phyloP scores from a whole-genome alignment of 2,113 vertebrate species.

The Ivindomyrus marchei region DNA sequence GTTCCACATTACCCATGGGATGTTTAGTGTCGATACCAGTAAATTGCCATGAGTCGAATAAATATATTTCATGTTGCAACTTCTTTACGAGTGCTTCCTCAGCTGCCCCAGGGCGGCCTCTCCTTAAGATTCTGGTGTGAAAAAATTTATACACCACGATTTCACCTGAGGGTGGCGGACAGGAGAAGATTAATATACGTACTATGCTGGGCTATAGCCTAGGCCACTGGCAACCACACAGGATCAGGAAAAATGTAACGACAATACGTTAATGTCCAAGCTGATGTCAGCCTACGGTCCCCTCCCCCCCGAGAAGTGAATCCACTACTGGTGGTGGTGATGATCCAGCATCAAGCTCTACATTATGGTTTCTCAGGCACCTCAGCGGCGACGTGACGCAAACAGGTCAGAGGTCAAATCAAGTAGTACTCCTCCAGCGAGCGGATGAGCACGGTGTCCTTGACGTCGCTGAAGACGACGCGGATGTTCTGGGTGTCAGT shows the following conservation, averaged over 20 bases:
- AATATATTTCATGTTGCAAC: background rate
- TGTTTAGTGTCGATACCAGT: background rate
- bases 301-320: background rate
- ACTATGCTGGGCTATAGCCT: background rate
- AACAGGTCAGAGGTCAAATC: slow-evolving; percentile 44
- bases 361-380: slow-evolving; percentile 47
- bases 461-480: slow-evolving; percentile 72
- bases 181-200: background rate
- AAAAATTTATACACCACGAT: background rate
- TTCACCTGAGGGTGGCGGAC: slow-evolving; percentile 17
- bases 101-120: background rate
- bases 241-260: background rate
- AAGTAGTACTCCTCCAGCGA: slow-evolving; percentile 62
- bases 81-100: background rate
- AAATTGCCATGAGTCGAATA: background rate
- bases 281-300: background rate
- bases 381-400: slow-evolving; percentile 62
- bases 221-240: background rate
- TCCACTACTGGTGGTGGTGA: slow-evolving; percentile 36
- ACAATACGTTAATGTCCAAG: background rate
- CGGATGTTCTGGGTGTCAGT: slow-evolving; percentile 83
- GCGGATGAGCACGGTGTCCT: slow-evolving; percentile 70
- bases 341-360: background rate
- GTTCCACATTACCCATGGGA: background rate
- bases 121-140: background rate